These are phyloP conservation scores for Galago senegalensis DNA, from an alignment of 2,797 vertebrate genomes.

Conservation along the genomic window DNA sequence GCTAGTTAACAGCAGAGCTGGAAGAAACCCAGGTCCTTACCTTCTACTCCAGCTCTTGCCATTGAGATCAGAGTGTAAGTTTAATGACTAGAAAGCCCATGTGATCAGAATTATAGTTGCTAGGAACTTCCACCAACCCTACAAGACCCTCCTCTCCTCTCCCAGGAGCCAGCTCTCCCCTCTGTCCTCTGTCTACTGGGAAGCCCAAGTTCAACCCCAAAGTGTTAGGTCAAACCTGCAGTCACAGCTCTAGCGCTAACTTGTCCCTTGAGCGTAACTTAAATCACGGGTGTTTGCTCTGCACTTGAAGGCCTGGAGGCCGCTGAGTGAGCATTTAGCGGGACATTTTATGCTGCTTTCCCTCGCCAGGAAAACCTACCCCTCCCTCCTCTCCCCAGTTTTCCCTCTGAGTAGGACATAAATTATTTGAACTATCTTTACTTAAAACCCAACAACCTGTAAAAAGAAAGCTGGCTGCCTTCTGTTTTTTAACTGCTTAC, in stretches of 20 bases:
- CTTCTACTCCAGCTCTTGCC: not conserved
- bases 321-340: conserved; percentile 72
- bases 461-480: conserved; percentile 75
- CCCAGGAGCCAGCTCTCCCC: not conserved
- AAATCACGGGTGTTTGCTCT: conserved; percentile 67
- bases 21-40: not conserved
- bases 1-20: not conserved
- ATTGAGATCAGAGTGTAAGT: conserved; percentile 41
- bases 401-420: conserved; percentile 78
- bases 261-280: not conserved
- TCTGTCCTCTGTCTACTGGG: not conserved
- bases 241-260: not conserved
- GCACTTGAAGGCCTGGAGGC: conserved; percentile 30
- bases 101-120: not conserved
- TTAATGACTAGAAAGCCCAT: conserved; percentile 16
- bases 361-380: conserved; percentile 76
- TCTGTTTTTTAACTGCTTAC: conserved; percentile 70
- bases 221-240: conserved; percentile 4
- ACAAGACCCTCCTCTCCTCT: not conserved
- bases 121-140: not conserved
- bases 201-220: not conserved
- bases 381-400: conserved; percentile 63
- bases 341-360: conserved; percentile 71
- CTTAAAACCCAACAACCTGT: conserved; percentile 82
- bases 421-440: conserved; percentile 85